Percentiles rank a stretch among this genome's conserved stretches.
These are phyloP conservation scores for Hyperoplus immaculatus DNA, from an alignment of 2,797 vertebrate species.

Conservation along the genomic window DNA sequence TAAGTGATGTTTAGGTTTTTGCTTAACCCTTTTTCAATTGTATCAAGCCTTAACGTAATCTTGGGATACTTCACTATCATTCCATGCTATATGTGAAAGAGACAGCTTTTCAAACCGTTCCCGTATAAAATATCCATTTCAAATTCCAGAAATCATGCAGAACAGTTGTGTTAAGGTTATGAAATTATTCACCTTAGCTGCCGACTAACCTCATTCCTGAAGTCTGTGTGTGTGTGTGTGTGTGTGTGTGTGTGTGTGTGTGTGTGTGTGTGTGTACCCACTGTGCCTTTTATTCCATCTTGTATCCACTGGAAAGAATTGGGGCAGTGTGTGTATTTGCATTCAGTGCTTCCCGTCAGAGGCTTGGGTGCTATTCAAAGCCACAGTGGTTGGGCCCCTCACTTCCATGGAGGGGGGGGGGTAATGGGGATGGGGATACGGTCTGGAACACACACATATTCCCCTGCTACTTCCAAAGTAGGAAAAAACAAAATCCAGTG, in stretches of 20 bases:
- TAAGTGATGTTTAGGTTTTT: neutral
- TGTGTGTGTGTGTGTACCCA: neutral
- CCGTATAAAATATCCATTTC: neutral
- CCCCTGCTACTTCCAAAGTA: neutral
- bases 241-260: neutral
- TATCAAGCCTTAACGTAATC: no score
- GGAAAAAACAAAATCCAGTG: neutral
- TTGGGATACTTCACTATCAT: neutral
- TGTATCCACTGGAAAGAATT: neutral
- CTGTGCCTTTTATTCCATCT: neutral
- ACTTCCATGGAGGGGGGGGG: neutral
- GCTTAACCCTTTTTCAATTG: neutral
- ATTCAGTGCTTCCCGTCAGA: conserved; percentile 36
- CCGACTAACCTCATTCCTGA: neutral
- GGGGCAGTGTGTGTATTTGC: neutral
- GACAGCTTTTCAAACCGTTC: neutral
- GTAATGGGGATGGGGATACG: neutral
- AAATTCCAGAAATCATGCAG: neutral
- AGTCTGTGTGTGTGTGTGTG: neutral
- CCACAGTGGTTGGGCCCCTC: conserved; percentile 18
- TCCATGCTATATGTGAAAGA: neutral
- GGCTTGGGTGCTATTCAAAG: conserved; percentile 40
- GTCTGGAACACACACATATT: conserved; percentile 18
- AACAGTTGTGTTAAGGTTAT: neutral
- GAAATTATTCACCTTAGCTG: neutral